Evolutionary conservation across 2,888 invertebrate genomes (phyloP), one percentile per base, ranked within the genome.

Genomic region (Lathronympha strigana): DNA sequence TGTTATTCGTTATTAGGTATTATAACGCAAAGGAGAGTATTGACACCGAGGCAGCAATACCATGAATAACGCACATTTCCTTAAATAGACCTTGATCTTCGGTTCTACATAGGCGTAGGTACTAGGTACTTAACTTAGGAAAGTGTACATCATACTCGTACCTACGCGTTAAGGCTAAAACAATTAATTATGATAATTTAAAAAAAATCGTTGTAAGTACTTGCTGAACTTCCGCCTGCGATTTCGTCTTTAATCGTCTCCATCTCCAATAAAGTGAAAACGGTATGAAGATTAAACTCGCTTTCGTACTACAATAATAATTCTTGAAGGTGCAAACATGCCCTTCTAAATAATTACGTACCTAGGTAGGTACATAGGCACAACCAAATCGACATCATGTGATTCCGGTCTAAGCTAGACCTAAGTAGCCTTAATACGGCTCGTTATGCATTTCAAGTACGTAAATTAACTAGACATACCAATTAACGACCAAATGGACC

Each of bases 1-100:
- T 63, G 60, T 63, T 67, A 50, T 63, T 55, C 36, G 21, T 55
- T 55, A 43, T 47, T 40, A 31, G 17, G 49, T 47, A 36, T 25
- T 45, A 63, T 28, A 40, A 58, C 23, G 63, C 51, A 63, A 63
- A 57, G 55, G 31, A 55, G 49, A 57, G 40, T 61, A 61, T 33
- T 61, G 51, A 61, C 61, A 17, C 38, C 28, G 28, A 47, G 6
- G 23, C 47, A 23, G 23, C 23, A n/a, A 6, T 23, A 6, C n/a
- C n/a, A 23, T 2, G 5, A n/a, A 47, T 23, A 47, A 13, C n/a
- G n/a, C n/a, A 23, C n/a, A 23, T n/a, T 21, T 47, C 23, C 47
- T 47, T n/a, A 23, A 6, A n/a, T 17, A 47, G 47, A 23, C 23
- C n/a, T 47, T 47, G 23, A 47, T 47, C 47, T 47, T 21, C n/a